A percentile compares a stretch with the other conserved stretches of the same genome.
Evolutionary conservation across 2,888 invertebrate genomes (phyloP).

Genomic region (Noctua janthe): DNA sequence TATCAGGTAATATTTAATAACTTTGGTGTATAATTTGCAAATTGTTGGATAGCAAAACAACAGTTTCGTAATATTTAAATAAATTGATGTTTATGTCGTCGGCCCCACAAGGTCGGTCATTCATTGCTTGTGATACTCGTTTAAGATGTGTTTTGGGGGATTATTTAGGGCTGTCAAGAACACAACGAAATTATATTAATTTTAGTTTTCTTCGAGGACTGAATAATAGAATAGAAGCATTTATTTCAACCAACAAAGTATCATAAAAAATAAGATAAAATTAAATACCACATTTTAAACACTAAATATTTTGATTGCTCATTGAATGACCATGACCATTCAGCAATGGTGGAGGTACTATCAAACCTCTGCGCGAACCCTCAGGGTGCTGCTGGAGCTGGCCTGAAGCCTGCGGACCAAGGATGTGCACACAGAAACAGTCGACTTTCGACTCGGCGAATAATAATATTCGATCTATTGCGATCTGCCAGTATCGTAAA

Average conservation of each 20-base stretch:
- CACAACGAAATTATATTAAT: not conserved
- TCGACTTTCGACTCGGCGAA: not conserved
- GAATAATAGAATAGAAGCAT: not conserved
- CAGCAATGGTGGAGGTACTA: not conserved
- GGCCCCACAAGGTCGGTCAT: slow-evolving; percentile 33
- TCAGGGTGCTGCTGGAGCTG: not conserved
- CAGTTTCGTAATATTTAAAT: slow-evolving; percentile 10
- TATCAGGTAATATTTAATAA: slow-evolving; percentile 1
- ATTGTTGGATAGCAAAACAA: not conserved
- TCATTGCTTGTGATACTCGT: slow-evolving; percentile 27
- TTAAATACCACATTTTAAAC: not conserved
- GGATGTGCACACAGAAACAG: not conserved
- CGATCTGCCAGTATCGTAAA: not conserved
- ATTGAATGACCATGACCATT: not conserved
- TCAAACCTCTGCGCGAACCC: not conserved
- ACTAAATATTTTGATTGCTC: not conserved
- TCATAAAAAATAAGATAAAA: not conserved
- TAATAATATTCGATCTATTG: not conserved
- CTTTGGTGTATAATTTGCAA: slow-evolving; percentile 7
- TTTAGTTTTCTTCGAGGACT: not conserved
- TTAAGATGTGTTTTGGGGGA: slow-evolving; percentile 2
- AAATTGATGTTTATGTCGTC: slow-evolving; percentile 40
- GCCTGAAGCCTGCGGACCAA: not conserved
- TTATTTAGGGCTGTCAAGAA: slow-evolving; percentile 45
- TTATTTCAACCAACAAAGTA: not conserved